Percentiles rank a stretch among this genome's conserved stretches.
Conservation (phyloP, 2,113 vertebrate species). For the Dinomys branickii region DNA sequence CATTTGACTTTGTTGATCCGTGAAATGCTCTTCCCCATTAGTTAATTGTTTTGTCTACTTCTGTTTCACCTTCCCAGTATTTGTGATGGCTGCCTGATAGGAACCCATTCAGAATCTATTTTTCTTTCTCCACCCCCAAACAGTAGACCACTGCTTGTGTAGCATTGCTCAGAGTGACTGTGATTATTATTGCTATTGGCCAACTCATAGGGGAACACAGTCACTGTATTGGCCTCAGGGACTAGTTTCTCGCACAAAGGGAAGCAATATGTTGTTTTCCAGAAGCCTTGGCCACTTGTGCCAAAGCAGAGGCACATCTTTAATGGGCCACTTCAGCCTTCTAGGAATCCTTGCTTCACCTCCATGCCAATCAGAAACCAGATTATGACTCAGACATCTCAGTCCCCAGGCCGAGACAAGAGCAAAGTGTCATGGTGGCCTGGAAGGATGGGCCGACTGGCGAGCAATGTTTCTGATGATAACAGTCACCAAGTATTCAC, state of each 20-base stretch:
- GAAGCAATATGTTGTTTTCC: background rate
- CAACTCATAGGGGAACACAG: background rate
- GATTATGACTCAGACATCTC: background rate
- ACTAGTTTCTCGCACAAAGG: background rate
- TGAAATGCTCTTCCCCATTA: background rate
- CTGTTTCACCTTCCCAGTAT: slow-evolving; percentile 8
- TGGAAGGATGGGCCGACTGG: background rate
- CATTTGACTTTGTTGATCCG: background rate
- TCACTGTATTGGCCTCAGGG: too few relatives aligned
- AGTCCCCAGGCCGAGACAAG: background rate
- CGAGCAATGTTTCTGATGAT: slow-evolving; percentile 37
- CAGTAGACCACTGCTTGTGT: background rate
- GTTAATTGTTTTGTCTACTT: background rate
- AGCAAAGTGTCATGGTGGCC: background rate
- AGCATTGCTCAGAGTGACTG: background rate
- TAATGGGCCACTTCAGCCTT: background rate
- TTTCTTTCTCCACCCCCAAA: background rate
- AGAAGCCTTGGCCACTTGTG: background rate
- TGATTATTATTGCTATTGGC: background rate
- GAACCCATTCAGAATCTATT: background rate
- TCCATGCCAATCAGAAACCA: background rate
- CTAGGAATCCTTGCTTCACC: background rate
- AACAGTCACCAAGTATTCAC: slow-evolving; percentile 10
- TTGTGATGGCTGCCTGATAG: background rate
- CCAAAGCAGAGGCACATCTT: background rate